These are phyloP conservation scores for Dendrocincla fuliginosa DNA, from an alignment of 2,797 vertebrate genomes.

Conservation along the genomic window DNA sequence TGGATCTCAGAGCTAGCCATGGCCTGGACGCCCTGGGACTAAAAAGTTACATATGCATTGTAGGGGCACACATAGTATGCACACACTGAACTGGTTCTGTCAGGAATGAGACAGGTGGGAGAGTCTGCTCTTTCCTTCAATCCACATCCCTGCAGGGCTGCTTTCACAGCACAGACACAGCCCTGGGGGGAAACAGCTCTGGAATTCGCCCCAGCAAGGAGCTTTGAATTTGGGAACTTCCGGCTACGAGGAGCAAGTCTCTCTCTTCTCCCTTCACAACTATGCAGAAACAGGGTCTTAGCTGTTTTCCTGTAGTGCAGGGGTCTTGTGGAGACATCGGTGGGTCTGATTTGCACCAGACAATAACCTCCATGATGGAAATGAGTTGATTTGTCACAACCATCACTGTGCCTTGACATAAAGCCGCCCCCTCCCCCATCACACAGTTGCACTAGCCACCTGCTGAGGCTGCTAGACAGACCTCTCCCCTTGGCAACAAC, in stretches of 20 bases:
- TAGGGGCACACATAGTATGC: not conserved
- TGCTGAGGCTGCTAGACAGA: slow-evolving; percentile 59
- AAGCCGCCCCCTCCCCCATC: not conserved
- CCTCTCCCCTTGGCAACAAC: not conserved
- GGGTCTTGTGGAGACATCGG: not conserved
- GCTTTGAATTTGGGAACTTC: slow-evolving; percentile 1
- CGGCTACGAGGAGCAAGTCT: not conserved
- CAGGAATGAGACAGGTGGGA: not conserved
- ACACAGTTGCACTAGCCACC: slow-evolving; percentile 2
- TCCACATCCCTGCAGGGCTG: slow-evolving; percentile 39
- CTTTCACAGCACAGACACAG: not conserved
- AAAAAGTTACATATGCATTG: not conserved
- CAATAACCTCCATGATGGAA: not conserved
- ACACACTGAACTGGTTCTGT: not conserved
- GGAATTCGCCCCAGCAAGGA: slow-evolving; percentile 1
- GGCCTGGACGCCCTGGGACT: not conserved
- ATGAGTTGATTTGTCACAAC: not conserved
- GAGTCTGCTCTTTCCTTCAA: not conserved
- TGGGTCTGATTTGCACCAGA: not conserved
- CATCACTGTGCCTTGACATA: not conserved
- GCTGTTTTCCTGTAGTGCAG: not conserved
- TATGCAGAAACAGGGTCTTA: not conserved
- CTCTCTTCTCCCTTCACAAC: not conserved
- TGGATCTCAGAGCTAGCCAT: not conserved
- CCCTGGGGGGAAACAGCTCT: not conserved